Base-by-base conservation (phyloP, 1,140 invertebrate genomes). In the Cherax quadricarinatus region DNA sequence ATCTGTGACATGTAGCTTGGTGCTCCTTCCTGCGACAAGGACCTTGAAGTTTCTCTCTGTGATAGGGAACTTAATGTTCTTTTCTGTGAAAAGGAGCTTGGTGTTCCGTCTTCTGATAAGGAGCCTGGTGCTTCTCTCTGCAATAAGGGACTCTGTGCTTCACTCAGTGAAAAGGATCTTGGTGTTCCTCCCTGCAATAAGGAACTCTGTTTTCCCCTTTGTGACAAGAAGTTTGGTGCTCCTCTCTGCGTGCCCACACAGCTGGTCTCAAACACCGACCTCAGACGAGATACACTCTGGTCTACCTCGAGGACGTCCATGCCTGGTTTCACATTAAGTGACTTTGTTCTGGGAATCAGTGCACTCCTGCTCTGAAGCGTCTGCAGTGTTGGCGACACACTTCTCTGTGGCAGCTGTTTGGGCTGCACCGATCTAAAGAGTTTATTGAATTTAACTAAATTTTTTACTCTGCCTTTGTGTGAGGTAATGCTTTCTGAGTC, bases 181-280 rank as follows among this genome's bases (percentile, higher is more conserved):
- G 30, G 30, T 41, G 30, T 41, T 41, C 30, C 30, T 41, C 30
- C 30, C 2, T 41, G 30, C 30, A 41, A 41, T 41, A 41, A 41
- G 30, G 30, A 41, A 41, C 30, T 41, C 30, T 41, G 30, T 41
- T 41, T 41, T 41, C 30, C 16, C 41, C 41, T 87, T 21, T 75
- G 12, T 21, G 70, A 75, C 30, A 41, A 41, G 73, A 78, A 73
- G 21, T 7, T 41, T 51, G 70, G 75, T 49, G 80, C 6, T 24
- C 21, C 12, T 53, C 51, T 83, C 18, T 48, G 18, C n/a, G 48
- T 1, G 49, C 21, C 80, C n/a, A 48, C 41, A 70, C 62, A 14
- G 57, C 41, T 48, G 2, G 41, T 14, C 62, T 89, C 88, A 83
- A 89, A 89, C 21, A 89, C 60, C 2, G 88, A 89, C 80, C 88